Evolutionary conservation across 2,888 invertebrate genomes (phyloP).

Genomic region (Crepidodera aurea): DNA sequence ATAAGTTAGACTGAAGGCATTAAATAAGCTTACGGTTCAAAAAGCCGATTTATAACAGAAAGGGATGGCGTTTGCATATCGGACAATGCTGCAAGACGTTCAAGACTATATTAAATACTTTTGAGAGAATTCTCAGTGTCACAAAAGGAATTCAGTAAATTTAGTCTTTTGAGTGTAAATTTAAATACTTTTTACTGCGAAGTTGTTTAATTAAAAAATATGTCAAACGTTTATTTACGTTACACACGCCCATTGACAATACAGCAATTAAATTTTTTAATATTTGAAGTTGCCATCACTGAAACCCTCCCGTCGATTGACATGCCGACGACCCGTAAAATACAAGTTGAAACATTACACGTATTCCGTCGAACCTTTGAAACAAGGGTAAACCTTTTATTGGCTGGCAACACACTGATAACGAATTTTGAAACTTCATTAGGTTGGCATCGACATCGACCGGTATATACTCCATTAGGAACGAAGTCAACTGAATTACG

Average conservation of each 20-base stretch:
- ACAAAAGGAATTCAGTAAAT: no score
- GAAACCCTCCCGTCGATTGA: conserved; percentile 3
- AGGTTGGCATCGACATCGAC: conserved; percentile 19
- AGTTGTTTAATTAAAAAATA: no score
- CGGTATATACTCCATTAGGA: conserved; percentile 33
- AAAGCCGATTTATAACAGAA: no score
- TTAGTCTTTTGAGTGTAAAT: no score
- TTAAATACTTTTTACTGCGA: no score
- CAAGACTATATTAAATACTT: no score
- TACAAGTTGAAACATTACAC: conserved; percentile 11
- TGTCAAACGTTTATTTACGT: background rate
- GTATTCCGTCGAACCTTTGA: conserved; percentile 12
- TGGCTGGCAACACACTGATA: conserved; percentile 23
- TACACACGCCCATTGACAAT: background rate
- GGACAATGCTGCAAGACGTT: no score
- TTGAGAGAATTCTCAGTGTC: no score
- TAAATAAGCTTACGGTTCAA: no score
- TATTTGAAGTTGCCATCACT: background rate
- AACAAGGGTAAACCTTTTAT: conserved; percentile 24
- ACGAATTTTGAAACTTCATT: conserved; percentile 35
- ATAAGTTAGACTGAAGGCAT: no score
- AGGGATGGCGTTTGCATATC: no score
- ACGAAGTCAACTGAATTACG: conserved; percentile 37
- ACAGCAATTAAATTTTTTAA: conserved; percentile 6
- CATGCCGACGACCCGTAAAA: background rate